phyloP scores from a whole-genome alignment of 2,888 invertebrate genomes.

The Drosophila conformis region DNA sequence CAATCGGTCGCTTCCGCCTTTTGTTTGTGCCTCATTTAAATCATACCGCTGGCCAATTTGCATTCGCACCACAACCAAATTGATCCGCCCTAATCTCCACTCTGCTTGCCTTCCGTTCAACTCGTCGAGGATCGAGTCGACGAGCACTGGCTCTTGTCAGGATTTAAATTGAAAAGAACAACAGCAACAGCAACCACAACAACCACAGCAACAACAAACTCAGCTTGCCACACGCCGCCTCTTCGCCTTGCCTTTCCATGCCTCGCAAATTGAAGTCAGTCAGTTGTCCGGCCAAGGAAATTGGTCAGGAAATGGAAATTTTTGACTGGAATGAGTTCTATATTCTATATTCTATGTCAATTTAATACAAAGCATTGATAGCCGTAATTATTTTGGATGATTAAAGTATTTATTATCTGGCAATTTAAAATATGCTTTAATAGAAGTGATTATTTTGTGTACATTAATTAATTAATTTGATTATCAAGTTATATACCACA shows the following conservation, averaged over 20 bases:
- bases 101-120: background rate
- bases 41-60: slow-evolving; percentile 80
- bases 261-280: slow-evolving; percentile 63
- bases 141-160: slow-evolving; percentile 11
- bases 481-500: too few relatives aligned
- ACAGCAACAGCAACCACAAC: slow-evolving; percentile 57
- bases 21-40: slow-evolving; percentile 79
- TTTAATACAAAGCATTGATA: background rate
- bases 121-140: slow-evolving; percentile 3
- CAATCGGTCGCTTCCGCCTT: slow-evolving; percentile 50
- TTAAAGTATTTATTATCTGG: background rate
- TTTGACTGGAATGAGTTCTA: background rate
- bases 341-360: background rate
- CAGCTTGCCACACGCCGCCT: slow-evolving; percentile 23
- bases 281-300: slow-evolving; percentile 1
- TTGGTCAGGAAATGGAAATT: background rate
- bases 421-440: background rate
- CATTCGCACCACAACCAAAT: slow-evolving; percentile 82
- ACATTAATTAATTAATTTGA: background rate
- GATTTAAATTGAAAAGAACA: slow-evolving; percentile 65
- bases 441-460: background rate
- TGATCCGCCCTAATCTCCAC: slow-evolving; percentile 81
- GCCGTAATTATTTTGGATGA: background rate
- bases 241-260: slow-evolving; percentile 37
- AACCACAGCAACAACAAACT: slow-evolving; percentile 52